Evolutionary conservation across 2,113 vertebrate genomes (phyloP).

Genomic region (Lethenteron camtschaticum): DNA sequence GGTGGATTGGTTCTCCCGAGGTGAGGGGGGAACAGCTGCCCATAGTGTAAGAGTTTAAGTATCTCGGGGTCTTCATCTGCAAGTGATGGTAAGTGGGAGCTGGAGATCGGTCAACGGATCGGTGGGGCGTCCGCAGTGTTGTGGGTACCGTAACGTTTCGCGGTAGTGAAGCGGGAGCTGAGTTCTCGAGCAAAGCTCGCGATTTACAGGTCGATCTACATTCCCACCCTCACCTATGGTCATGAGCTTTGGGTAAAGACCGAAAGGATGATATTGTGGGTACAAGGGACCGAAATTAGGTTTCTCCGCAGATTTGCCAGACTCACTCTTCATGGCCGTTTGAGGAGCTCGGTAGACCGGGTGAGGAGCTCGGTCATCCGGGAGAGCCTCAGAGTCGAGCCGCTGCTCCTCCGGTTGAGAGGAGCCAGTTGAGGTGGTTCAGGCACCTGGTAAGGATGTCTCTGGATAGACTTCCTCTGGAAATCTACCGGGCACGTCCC

Average conservation of each 20-base stretch:
- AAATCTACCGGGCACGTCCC: neutral
- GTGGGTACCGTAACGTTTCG: conserved; percentile 6
- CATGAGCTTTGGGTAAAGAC: too few relatives aligned
- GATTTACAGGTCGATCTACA: too few relatives aligned
- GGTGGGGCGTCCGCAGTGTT: neutral
- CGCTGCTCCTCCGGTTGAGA: neutral
- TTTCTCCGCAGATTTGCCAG: too few relatives aligned
- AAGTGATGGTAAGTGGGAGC: conserved; percentile 6
- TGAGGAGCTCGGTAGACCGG: neutral
- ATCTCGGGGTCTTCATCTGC: conserved; percentile 6
- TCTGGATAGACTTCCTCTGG: neutral
- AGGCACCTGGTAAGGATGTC: conserved; percentile 5
- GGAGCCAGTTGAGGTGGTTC: neutral
- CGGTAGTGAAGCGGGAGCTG: neutral
- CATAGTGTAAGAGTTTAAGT: conserved; percentile 7
- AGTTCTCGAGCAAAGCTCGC: too few relatives aligned
- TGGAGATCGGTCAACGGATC: neutral
- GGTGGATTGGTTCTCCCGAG: conserved; percentile 8
- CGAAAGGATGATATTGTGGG: too few relatives aligned
- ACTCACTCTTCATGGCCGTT: neutral
- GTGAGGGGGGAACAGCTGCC: conserved; percentile 8
- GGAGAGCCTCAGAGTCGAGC: conserved; percentile 6
- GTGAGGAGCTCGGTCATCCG: too few relatives aligned
- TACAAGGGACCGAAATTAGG: too few relatives aligned
- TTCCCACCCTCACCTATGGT: too few relatives aligned